Evolutionary conservation across 2,888 invertebrate genomes (phyloP).

Genomic region (Julus scanicus): DNA sequence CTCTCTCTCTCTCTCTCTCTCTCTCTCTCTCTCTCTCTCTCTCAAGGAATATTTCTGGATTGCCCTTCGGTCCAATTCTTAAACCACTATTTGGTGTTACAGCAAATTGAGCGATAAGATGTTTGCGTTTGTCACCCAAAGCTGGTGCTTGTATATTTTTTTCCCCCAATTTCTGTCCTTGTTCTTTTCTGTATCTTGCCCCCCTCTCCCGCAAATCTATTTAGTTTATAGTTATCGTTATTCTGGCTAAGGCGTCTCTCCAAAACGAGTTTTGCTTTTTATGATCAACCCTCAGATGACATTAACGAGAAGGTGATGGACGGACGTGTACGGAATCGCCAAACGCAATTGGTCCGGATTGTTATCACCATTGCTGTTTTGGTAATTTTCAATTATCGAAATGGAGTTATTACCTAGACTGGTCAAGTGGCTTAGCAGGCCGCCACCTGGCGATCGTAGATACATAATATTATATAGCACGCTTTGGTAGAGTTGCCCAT

Average conservation of each 20-base stretch:
- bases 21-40: no score
- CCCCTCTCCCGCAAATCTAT: not conserved
- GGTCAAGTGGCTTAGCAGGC: not conserved
- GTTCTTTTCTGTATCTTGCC: not conserved
- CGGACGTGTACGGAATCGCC: constrained; percentile 5
- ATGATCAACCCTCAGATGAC: not conserved
- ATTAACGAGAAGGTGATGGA: not conserved
- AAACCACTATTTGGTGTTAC: not conserved
- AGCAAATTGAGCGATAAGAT: constrained; percentile 16
- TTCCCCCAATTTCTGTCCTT: not conserved
- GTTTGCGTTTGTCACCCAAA: not conserved
- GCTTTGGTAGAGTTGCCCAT: no score
- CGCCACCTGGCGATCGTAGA: not conserved
- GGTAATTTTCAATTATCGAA: constrained; percentile 27
- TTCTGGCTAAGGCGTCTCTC: not conserved
- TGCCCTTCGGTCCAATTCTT: not conserved
- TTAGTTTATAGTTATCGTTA: not conserved
- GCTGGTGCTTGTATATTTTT: not conserved
- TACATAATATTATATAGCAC: not conserved
- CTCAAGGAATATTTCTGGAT: not conserved
- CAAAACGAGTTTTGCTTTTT: not conserved
- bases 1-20: no score
- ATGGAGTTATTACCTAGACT: not conserved
- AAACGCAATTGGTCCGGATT: constrained; percentile 4
- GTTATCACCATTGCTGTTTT: constrained; percentile 4